Percentiles rank a stretch among this genome's conserved stretches.
These are phyloP conservation scores for Keiferia lycopersicella DNA, from an alignment of 2,888 invertebrate species.

Conservation along the genomic window DNA sequence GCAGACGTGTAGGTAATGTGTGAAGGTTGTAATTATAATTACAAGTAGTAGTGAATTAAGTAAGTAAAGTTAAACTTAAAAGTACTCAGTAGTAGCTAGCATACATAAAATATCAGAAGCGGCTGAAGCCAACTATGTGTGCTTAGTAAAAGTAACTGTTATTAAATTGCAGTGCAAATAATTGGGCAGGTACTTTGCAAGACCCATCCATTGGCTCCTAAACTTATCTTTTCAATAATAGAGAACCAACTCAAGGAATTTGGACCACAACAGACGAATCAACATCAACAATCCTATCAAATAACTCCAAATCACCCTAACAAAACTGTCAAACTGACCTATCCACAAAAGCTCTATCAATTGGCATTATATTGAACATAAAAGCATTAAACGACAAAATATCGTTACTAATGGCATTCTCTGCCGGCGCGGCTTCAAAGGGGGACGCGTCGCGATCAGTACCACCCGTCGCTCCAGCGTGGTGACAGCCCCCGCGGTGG, in stretches of 20 bases:
- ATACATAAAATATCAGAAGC: no score
- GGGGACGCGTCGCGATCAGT: slow-evolving; percentile 23
- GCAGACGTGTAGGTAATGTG: slow-evolving; percentile 1
- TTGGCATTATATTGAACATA: slow-evolving; percentile 15
- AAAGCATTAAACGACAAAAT: slow-evolving; percentile 26
- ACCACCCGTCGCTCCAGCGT: slow-evolving; percentile 26
- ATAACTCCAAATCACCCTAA: neutral
- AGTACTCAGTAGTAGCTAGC: no score
- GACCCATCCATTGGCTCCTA: no score
- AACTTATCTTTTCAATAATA: no score
- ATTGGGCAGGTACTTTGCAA: no score
- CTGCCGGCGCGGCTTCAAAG: slow-evolving; percentile 33
- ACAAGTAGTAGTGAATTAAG: neutral
- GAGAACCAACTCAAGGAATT: neutral
- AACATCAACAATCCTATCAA: neutral
- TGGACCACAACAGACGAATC: neutral
- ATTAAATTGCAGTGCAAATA: no score
- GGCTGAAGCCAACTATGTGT: no score
- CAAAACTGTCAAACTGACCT: slow-evolving; percentile 10
- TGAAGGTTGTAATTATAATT: neutral
- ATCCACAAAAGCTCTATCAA: slow-evolving; percentile 14
- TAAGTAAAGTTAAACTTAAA: neutral
- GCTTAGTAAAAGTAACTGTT: no score
- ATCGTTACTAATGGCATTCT: slow-evolving; percentile 29
- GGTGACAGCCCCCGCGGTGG: slow-evolving; percentile 30